A percentile compares a stretch with the other conserved stretches of the same genome.
Evolutionary conservation across 2,797 vertebrate species (phyloP).

Genomic region (Pteropus rufus): DNA sequence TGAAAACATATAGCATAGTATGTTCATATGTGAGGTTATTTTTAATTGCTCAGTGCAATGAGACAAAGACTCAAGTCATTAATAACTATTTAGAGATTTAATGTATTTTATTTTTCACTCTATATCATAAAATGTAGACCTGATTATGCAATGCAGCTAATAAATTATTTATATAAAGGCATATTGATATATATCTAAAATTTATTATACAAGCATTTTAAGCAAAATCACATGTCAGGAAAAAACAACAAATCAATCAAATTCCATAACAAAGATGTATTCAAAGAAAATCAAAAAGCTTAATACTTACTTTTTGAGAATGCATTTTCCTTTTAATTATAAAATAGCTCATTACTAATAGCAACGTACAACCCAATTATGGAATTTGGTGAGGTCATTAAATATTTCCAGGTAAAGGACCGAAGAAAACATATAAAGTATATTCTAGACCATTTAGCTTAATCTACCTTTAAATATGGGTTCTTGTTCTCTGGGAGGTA

Average conservation of each 20-base stretch:
- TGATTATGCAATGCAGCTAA: constrained; percentile 16
- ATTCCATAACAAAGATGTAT: constrained; percentile 53
- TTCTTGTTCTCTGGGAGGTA: constrained; percentile 63
- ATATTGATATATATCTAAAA: constrained; percentile 7
- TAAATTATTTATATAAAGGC: constrained; percentile 54
- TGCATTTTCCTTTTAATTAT: constrained; percentile 70
- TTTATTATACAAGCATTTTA: constrained; percentile 71
- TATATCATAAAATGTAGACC: background rate
- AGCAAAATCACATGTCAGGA: constrained; percentile 73
- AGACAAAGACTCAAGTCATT: constrained; percentile 39
- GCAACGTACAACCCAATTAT: constrained; percentile 55
- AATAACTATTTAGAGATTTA: background rate
- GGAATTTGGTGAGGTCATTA: constrained; percentile 68
- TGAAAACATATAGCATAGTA: constrained; percentile 48
- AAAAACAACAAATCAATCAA: constrained; percentile 62
- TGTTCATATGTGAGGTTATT: constrained; percentile 55
- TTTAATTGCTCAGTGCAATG: constrained; percentile 54
- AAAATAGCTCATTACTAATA: constrained; percentile 70
- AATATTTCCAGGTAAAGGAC: constrained; percentile 75
- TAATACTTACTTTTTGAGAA: constrained; percentile 68
- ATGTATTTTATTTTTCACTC: constrained; percentile 39
- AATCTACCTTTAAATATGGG: constrained; percentile 68
- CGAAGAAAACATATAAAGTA: constrained; percentile 68
- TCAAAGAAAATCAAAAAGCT: constrained; percentile 62
- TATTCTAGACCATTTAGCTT: constrained; percentile 61